Evolutionary conservation across 30 jellyfish, hydroid and myxozoan genomes (phyloP).

Genomic region (Aurelia sp.): DNA sequence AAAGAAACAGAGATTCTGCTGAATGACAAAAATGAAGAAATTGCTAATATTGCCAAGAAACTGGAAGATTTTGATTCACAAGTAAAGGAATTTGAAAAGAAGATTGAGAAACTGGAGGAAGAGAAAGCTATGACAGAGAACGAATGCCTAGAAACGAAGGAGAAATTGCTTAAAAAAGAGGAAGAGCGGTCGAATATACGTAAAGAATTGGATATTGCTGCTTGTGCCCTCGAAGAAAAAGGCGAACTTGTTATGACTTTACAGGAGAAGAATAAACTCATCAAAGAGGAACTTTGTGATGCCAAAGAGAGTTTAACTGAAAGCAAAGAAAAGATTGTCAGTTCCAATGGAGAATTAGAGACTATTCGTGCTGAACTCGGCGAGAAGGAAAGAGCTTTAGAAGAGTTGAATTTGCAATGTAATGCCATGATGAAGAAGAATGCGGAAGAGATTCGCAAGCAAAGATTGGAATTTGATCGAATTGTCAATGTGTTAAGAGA

Average conservation of each 20-base stretch:
- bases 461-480: constrained; percentile 1
- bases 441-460: neutral
- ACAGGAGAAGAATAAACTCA: neutral
- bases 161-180: too few relatives aligned
- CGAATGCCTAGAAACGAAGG: too few relatives aligned
- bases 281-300: neutral
- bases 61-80: too few relatives aligned
- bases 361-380: neutral
- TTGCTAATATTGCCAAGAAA: too few relatives aligned
- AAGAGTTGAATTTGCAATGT: neutral
- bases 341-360: neutral
- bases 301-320: neutral
- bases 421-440: neutral
- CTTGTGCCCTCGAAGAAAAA: neutral
- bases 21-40: too few relatives aligned
- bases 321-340: neutral
- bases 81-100: too few relatives aligned
- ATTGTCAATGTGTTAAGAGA: constrained; percentile 3
- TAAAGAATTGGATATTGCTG: too few relatives aligned
- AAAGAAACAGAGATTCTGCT: too few relatives aligned
- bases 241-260: neutral
- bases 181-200: too few relatives aligned
- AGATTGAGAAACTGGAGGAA: too few relatives aligned
- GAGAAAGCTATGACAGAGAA: too few relatives aligned
- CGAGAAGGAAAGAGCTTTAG: neutral